A percentile compares a stretch with the other conserved stretches of the same genome.
phyloP scores from a whole-genome alignment of 2,888 invertebrate genomes.

The Latheticus oryzae region DNA sequence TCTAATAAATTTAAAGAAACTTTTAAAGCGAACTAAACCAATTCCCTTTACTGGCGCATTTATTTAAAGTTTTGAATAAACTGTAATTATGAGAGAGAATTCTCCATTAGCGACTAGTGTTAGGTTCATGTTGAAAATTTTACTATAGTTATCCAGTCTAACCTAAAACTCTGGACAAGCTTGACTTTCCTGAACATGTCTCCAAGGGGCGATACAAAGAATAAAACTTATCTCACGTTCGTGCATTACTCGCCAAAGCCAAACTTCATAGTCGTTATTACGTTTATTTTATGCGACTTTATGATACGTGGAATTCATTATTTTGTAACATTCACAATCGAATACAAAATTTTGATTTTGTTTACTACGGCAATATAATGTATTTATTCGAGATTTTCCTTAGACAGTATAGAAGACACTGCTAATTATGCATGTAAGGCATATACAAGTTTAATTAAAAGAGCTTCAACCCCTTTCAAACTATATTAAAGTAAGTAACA shows the following conservation, averaged over 20 bases:
- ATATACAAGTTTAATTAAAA: slow-evolving; percentile 40
- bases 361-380: too few relatives aligned
- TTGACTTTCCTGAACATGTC: slow-evolving; percentile 48
- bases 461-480: slow-evolving; percentile 34
- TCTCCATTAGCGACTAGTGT: too few relatives aligned
- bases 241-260: slow-evolving; percentile 36
- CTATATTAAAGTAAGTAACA: slow-evolving; percentile 40
- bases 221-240: slow-evolving; percentile 53
- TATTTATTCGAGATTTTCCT: too few relatives aligned
- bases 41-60: too few relatives aligned
- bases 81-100: too few relatives aligned
- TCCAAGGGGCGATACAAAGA: slow-evolving; percentile 46
- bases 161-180: slow-evolving; percentile 48
- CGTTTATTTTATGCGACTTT: slow-evolving; percentile 21
- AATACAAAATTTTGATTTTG: too few relatives aligned
- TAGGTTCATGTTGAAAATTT: slow-evolving; percentile 29
- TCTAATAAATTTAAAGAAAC: too few relatives aligned
- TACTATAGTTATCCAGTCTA: slow-evolving; percentile 43
- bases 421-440: slow-evolving; percentile 32
- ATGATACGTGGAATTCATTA: slow-evolving; percentile 24
- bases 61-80: too few relatives aligned
- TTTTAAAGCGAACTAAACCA: too few relatives aligned
- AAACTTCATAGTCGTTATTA: slow-evolving; percentile 26
- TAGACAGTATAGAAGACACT: too few relatives aligned
- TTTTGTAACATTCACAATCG: too few relatives aligned